Evolutionary conservation across 2,888 invertebrate genomes (phyloP).

Genomic region (Plutella xylostella): DNA sequence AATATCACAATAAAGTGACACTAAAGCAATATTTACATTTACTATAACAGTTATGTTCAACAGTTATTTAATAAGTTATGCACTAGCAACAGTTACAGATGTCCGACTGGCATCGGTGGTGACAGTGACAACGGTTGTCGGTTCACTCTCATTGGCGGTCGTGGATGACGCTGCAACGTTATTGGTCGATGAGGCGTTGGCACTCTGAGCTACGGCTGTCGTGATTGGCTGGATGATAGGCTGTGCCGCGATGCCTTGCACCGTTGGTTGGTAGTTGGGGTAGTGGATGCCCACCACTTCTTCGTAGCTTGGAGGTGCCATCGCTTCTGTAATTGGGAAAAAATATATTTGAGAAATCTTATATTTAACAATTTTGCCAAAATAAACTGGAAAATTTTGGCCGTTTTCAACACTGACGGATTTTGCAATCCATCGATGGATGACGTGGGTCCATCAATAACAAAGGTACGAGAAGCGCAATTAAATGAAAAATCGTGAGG

Average conservation of each 20-base stretch:
- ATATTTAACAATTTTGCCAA: too few species aligned
- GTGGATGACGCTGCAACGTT: constrained; percentile 8
- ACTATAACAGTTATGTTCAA: neutral
- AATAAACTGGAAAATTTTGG: too few species aligned
- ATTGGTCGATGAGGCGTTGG: constrained; percentile 13
- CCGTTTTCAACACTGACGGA: too few species aligned
- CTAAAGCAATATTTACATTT: too few species aligned
- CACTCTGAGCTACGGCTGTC: constrained; percentile 43
- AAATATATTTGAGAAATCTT: too few species aligned
- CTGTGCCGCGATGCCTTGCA: constrained; percentile 21
- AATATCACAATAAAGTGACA: too few species aligned
- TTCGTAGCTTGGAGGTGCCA: constrained; percentile 62
- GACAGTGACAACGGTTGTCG: constrained; percentile 27
- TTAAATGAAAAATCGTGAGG: too few species aligned
- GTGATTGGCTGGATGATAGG: constrained; percentile 51
- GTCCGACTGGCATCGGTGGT: constrained; percentile 29
- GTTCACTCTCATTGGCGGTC: neutral
- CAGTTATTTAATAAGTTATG: neutral
- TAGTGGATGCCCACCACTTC: constrained; percentile 59
- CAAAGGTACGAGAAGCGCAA: too few species aligned
- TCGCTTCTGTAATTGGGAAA: constrained; percentile 47
- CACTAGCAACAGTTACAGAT: constrained; percentile 25
- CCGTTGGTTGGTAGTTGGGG: constrained; percentile 32
- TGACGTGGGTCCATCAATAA: too few species aligned
- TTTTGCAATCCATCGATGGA: too few species aligned